Evolutionary conservation across 2,113 vertebrate genomes (phyloP).

Genomic region (Pavo muticus): DNA sequence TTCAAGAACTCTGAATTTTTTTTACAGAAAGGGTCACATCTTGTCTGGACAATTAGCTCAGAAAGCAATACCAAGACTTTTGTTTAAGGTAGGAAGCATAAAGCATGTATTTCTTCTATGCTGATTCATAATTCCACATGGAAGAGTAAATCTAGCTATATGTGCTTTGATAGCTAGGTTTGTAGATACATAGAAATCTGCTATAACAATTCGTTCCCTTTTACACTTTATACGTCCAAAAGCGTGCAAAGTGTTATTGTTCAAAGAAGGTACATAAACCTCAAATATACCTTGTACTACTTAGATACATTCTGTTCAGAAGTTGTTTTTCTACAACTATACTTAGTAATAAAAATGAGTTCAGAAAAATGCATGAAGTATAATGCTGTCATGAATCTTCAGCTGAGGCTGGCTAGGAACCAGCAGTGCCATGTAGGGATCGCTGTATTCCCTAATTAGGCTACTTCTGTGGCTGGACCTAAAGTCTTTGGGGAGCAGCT

Average conservation of each 20-base stretch:
- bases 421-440: neutral
- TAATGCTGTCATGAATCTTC: neutral
- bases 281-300: neutral
- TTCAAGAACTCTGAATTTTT: neutral
- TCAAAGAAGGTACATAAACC: neutral
- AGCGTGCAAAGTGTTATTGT: neutral
- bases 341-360: neutral
- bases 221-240: neutral
- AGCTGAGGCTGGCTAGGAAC: neutral
- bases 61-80: neutral
- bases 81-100: neutral
- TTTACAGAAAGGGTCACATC: neutral
- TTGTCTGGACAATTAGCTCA: neutral
- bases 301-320: neutral
- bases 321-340: neutral
- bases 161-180: rapidly evolving
- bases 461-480: neutral
- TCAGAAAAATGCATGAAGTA: neutral
- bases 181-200: neutral
- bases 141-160: neutral
- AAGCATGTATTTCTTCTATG: neutral
- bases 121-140: neutral
- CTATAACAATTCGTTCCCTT: neutral
- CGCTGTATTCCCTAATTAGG: neutral
- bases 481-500: neutral